A percentile compares a stretch with the other conserved stretches of the same genome.
Conservation (phyloP, 35 echinoderm and acorn worm genomes). For the Lytechinus pictus region DNA sequence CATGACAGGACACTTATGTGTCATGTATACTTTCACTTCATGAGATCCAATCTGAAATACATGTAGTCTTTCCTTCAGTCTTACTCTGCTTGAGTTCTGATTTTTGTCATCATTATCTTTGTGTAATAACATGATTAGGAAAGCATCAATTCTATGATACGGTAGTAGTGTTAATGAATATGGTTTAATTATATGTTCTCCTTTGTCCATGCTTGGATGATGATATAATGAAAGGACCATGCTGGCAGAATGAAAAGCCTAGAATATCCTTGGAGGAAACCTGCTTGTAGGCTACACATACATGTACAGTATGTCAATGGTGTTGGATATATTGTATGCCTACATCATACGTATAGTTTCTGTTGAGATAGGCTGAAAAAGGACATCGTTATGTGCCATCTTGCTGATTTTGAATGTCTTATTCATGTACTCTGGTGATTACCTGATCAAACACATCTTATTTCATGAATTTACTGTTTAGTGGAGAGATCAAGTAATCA, state of each 20-base stretch:
- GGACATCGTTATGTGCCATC: background rate
- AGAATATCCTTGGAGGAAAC: background rate
- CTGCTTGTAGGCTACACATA: background rate
- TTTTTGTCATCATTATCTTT: too few relatives aligned
- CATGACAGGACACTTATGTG: background rate
- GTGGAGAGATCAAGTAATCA: background rate
- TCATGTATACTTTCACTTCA: slow-evolving; percentile 8
- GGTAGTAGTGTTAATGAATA: too few relatives aligned
- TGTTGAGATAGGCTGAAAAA: background rate
- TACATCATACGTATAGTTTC: background rate
- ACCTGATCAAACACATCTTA: background rate
- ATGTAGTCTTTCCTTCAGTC: background rate
- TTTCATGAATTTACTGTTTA: background rate
- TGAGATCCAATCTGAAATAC: background rate
- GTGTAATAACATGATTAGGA: too few relatives aligned
- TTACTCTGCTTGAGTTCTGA: background rate
- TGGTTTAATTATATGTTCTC: too few relatives aligned
- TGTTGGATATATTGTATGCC: background rate
- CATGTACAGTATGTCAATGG: too few relatives aligned
- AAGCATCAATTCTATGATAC: too few relatives aligned
- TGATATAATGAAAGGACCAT: background rate
- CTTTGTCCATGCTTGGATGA: too few relatives aligned
- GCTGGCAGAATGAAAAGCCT: background rate
- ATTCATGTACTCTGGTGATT: background rate
- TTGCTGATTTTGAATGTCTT: background rate